Evolutionary conservation across 2,888 invertebrate genomes (phyloP).

Genomic region (Eucera pruinosa): DNA sequence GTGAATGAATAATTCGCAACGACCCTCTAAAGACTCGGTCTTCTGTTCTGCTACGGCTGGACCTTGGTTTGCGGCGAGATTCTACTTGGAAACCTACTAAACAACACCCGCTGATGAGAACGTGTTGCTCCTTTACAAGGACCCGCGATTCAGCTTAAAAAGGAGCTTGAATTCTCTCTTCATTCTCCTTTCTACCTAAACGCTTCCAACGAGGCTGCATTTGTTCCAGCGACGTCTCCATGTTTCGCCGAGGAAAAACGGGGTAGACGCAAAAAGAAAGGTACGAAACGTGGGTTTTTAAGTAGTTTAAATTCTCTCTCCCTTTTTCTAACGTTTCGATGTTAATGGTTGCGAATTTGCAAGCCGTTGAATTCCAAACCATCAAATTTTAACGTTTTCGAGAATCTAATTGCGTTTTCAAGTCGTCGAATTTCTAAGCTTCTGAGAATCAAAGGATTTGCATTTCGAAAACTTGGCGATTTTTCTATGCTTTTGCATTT

Average conservation of each 20-base stretch:
- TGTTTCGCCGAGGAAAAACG: background rate
- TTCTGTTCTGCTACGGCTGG: conserved; percentile 13
- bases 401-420: no score
- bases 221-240: background rate
- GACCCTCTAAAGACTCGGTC: conserved; percentile 20
- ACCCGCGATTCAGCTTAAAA: background rate
- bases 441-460: no score
- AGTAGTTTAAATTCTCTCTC: background rate
- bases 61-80: conserved; percentile 36
- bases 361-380: no score
- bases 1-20: conserved; percentile 53
- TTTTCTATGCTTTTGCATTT: no score
- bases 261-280: background rate
- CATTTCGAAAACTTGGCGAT: no score
- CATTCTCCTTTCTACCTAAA: conserved; percentile 6
- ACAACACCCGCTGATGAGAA: conserved; percentile 25
- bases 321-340: no score
- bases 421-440: no score
- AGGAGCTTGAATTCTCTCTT: background rate
- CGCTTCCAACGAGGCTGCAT: background rate
- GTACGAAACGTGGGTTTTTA: background rate
- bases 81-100: conserved; percentile 15
- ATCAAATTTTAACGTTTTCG: no score
- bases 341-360: no score
- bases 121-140: conserved; percentile 9